Evolutionary conservation across 2,113 vertebrate species (phyloP).

Genomic region (Aptenodytes patagonicus): DNA sequence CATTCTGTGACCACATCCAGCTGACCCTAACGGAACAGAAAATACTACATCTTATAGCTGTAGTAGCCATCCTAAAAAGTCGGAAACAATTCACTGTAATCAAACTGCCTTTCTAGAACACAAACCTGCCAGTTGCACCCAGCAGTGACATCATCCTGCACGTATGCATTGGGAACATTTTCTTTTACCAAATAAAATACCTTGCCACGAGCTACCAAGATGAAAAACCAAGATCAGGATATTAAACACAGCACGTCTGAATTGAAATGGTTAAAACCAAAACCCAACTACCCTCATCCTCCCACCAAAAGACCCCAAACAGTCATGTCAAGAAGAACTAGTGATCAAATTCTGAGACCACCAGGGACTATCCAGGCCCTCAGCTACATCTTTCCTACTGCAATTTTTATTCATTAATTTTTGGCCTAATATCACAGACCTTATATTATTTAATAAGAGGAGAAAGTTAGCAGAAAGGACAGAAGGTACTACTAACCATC

Average conservation of each 20-base stretch:
- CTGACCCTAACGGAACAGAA: neutral
- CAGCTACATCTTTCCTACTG: neutral
- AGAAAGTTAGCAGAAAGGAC: neutral
- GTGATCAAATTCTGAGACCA: neutral
- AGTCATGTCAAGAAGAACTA: neutral
- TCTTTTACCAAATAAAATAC: neutral
- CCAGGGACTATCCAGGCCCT: neutral
- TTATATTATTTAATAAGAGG: neutral
- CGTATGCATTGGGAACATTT: neutral
- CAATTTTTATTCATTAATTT: neutral
- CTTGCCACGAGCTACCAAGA: neutral
- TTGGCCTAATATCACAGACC: neutral
- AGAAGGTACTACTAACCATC: neutral
- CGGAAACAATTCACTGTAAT: neutral
- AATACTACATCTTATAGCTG: neutral
- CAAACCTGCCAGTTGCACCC: neutral
- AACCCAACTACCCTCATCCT: no score
- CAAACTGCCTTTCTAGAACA: neutral
- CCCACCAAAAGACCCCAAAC: neutral
- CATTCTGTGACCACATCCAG: neutral
- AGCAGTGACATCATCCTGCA: neutral
- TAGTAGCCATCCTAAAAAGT: neutral
- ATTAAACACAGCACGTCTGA: accelerated
- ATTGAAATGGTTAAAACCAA: neutral
- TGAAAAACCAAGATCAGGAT: neutral